Base-by-base conservation (phyloP, 2,888 invertebrate genomes). In the Eupithecia centaureata region DNA sequence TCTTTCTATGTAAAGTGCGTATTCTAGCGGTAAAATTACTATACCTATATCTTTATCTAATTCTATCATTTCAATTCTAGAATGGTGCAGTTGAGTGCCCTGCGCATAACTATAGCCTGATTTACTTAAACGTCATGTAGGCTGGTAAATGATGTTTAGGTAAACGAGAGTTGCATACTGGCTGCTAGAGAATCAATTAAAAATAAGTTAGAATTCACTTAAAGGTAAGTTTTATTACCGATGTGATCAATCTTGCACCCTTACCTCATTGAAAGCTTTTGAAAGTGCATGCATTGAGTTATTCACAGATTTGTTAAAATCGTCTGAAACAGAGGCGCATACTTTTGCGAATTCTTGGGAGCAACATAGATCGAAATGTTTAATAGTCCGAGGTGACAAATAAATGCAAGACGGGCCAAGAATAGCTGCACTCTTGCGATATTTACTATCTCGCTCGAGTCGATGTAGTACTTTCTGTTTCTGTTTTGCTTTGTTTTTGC, bases 341-440 rank as follows among this genome's bases (percentile, higher is more conserved):
- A 5, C 15, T 27, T 27, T 27, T 27, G 5, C 18, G 25, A 52
- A 52, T 27, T 27, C 5, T 27, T 18, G 15, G 27, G 15, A 52
- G 10, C 1, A 60, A 30, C 18, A 12, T 27, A 60, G 12, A 61
- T 54, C 27, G 60, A 60, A 61, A 22, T 61, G 54, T 60, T 35
- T 15, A 52, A 51, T 42, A 42, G 18, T 18, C 25, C 25, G 25
- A 8, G 15, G 25, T 52, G 63, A 25, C 15, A 52, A 25, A 51
- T 51, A 15, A 35, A 10, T 57, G 67, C 62, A 61, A 61, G 65
- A 38, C 52, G 63, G 22, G 59, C 70, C 61, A 67, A 73, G 70
- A 73, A 73, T 73, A 73, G 68, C 62, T 66, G 64, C 70, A 64
- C 54, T 59, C 47, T 51, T 68, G 56, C 68, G 56, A 63, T 68